These are phyloP conservation scores for Coryphaenoides rupestris DNA, from an alignment of 2,113 vertebrate genomes.

Conservation along the genomic window DNA sequence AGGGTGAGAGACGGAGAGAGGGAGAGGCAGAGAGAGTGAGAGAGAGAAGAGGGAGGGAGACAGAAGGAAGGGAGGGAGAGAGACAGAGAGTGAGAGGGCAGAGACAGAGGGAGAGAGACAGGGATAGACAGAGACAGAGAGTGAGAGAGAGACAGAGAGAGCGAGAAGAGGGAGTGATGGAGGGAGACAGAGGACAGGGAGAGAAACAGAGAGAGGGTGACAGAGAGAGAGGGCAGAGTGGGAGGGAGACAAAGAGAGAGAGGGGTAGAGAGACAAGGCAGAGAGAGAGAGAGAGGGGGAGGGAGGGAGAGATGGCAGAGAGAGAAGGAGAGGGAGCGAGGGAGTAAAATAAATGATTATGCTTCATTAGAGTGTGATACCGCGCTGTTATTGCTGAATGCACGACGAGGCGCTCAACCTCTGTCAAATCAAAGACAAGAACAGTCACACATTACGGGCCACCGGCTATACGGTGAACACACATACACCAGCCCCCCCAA, in stretches of 20 bases:
- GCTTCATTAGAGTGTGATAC: constrained; percentile 46
- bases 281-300: background rate
- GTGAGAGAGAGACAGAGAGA: background rate
- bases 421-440: constrained; percentile 26
- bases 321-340: background rate
- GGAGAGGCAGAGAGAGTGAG: background rate
- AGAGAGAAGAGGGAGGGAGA: background rate
- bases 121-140: background rate
- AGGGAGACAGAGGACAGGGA: no score
- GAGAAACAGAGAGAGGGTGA: no score
- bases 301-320: background rate
- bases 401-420: constrained; percentile 39
- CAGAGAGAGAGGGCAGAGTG: no score
- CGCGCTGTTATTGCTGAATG: background rate
- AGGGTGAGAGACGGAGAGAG: background rate
- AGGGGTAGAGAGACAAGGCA: no score
- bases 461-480: constrained; percentile 18
- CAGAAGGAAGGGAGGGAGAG: no score
- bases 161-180: no score
- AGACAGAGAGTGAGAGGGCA: no score
- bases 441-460: constrained; percentile 33
- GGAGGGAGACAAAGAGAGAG: no score
- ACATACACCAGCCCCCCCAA: no score
- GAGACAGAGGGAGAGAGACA: no score
- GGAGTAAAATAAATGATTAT: constrained; percentile 23